Conservation (phyloP, 2,797 vertebrate genomes). For the Chaunax sp. region DNA sequence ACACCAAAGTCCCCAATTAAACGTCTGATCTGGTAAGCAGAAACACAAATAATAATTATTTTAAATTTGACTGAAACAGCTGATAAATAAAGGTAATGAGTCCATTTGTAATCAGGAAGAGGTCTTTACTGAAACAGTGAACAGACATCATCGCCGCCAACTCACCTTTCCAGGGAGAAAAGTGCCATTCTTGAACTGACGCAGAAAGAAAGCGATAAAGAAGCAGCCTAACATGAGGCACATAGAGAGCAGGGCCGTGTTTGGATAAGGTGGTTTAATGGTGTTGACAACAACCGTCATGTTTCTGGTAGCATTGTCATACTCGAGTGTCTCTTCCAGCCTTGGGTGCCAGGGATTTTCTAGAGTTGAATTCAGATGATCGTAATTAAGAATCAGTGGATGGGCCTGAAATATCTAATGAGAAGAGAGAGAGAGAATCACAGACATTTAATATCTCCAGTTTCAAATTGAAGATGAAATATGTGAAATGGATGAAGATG, state of each 20-base stretch:
- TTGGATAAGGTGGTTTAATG: conserved; percentile 77
- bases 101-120: neutral
- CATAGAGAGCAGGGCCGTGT: conserved; percentile 88
- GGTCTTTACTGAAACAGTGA: neutral
- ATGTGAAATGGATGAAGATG: conserved; percentile 10
- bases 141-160: neutral
- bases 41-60: neutral
- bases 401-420: conserved; percentile 88
- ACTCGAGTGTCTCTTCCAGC: conserved; percentile 49
- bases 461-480: neutral
- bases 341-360: conserved; percentile 77
- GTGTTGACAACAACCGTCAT: conserved; percentile 49
- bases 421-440: conserved; percentile 10
- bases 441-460: too few relatives aligned
- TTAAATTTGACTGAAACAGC: neutral
- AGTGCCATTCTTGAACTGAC: conserved; percentile 91
- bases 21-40: conserved; percentile 86
- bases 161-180: conserved; percentile 91
- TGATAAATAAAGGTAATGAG: neutral
- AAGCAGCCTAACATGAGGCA: conserved; percentile 92
- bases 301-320: conserved; percentile 78
- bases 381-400: conserved; percentile 80
- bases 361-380: conserved; percentile 29
- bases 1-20: conserved; percentile 98
- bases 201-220: conserved; percentile 87